Base-by-base conservation (phyloP, 35 echinoderm and acorn worm species). In the Heliocidaris erythrogramma region DNA sequence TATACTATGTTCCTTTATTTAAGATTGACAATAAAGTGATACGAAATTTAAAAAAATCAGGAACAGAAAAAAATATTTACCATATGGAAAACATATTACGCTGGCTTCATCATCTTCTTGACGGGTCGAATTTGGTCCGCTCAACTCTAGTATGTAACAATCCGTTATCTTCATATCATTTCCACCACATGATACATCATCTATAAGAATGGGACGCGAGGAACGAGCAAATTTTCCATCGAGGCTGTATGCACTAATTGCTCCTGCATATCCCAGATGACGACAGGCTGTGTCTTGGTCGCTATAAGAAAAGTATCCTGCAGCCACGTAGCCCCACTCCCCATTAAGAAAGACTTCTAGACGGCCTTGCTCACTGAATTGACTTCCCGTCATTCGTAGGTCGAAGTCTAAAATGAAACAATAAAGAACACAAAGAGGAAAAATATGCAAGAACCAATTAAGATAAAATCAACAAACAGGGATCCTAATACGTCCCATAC, bases 221-320 rank as follows among this genome's bases (percentile, higher is more conserved):
- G 30, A 32, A 42, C 86, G 86, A 42, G 30, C 31, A 88, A 88
- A 88, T 32, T 88, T 9, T 16, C 9, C 1, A 84, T 1, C 65
- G 65, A 18, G 65, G n/a, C 9, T 42, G 31, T 42, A 42, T 30
- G 10, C 8, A 13, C 14, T 27, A 42, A 88, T 16, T 42, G 1
- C 30, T 13, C 86, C 86, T 48, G 86, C 86, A 24, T 88, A 88
- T 88, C 31, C 86, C 6, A 88, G 86, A 88, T 88, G 86, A 12
- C 47, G 86, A 88, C 86, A 88, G 10, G 31, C 86, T 88, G 86
- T 48, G 31, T 88, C 10, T 7, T 17, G 31, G 30, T 42, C 47
- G 8, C 2, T 32, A 32, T 7, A 13, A 9, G 30, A 48, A 48
- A 31, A 32, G 86, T 88, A 88, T 32, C 16, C 30, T 32, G 47